Percentiles rank a stretch among this genome's conserved stretches.
Evolutionary conservation across 2,113 vertebrate species (phyloP).

Genomic region (Dromaius novaehollandiae): DNA sequence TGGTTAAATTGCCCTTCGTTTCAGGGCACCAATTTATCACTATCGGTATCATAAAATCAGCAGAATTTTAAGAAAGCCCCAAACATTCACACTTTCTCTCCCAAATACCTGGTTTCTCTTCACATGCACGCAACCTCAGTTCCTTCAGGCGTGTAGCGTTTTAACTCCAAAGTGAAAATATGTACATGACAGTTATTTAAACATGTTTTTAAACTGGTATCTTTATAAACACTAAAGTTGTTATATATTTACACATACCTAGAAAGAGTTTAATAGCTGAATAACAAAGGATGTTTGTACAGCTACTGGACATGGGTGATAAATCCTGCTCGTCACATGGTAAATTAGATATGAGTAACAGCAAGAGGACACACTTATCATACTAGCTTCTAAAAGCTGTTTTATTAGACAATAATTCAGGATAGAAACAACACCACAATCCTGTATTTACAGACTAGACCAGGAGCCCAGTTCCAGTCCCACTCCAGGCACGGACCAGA

Average conservation of each 20-base stretch:
- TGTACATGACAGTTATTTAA: neutral
- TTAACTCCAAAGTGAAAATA: neutral
- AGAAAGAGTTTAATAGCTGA: neutral
- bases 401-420: neutral
- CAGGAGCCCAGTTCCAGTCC: slow-evolving; percentile 22
- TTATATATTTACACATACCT: neutral
- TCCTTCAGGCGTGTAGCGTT: neutral
- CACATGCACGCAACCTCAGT: neutral
- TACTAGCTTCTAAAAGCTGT: neutral
- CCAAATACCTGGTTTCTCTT: neutral
- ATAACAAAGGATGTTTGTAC: neutral
- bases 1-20: neutral
- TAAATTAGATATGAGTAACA: neutral
- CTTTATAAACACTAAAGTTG: neutral
- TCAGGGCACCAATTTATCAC: too few species aligned
- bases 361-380: neutral
- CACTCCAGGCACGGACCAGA: neutral
- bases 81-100: neutral
- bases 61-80: neutral
- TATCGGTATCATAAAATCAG: neutral
- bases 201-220: neutral
- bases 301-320: neutral
- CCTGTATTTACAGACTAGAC: neutral
- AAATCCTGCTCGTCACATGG: neutral
- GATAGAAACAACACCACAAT: neutral